phyloP scores from a whole-genome alignment of 2,888 invertebrate species.

The Tachystola acroxantha region DNA sequence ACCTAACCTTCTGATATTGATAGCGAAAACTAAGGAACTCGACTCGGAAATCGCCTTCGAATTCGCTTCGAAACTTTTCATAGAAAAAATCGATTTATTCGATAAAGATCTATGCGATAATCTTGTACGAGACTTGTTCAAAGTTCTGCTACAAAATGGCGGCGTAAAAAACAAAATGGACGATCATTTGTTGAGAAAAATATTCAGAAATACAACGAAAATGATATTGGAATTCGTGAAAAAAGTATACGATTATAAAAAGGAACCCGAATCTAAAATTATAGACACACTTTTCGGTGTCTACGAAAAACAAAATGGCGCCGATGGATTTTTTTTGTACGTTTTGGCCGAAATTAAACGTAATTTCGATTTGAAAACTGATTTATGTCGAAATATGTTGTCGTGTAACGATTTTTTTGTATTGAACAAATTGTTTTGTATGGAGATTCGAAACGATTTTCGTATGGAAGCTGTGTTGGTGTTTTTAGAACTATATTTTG shows the following conservation, averaged over 20 bases:
- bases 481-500: conserved; percentile 31
- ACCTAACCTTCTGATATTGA: conserved; percentile 26
- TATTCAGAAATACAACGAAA: conserved; percentile 17
- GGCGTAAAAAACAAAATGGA: neutral
- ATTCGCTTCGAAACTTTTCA: conserved; percentile 24
- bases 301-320: conserved; percentile 6
- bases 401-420: conserved; percentile 14
- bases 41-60: conserved; percentile 24
- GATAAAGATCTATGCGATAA: conserved; percentile 6
- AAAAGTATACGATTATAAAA: conserved; percentile 12
- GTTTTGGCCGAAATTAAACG: conserved; percentile 17
- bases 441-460: conserved; percentile 9
- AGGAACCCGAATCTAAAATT: neutral
- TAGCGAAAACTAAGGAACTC: conserved; percentile 24
- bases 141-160: conserved; percentile 7
- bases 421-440: conserved; percentile 14
- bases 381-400: conserved; percentile 16
- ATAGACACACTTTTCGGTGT: conserved; percentile 11
- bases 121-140: conserved; percentile 17
- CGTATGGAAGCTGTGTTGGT: conserved; percentile 23
- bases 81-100: conserved; percentile 41
- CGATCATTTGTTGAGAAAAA: no score
- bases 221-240: conserved; percentile 19
- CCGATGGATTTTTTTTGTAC: conserved; percentile 14
- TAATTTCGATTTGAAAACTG: conserved; percentile 16